Evolutionary conservation across 2,113 vertebrate genomes (phyloP).

Genomic region (Colistium nudipinnis): DNA sequence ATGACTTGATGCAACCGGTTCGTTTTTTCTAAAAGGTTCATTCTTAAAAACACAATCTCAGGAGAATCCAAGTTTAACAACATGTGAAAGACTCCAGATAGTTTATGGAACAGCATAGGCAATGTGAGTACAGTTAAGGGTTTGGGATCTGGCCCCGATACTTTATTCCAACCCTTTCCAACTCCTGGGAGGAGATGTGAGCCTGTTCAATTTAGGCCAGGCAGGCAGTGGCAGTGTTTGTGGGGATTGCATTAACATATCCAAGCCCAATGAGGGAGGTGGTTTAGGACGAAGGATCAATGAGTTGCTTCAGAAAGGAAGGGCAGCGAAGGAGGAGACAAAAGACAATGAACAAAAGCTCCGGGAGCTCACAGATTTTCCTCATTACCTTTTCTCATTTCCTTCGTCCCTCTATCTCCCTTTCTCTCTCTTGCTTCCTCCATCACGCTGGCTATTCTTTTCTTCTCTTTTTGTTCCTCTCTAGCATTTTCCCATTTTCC

Average conservation of each 20-base stretch:
- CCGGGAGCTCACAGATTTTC: constrained; percentile 35
- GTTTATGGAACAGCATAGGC: not conserved
- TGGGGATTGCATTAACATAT: constrained; percentile 80
- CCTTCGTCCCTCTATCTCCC: constrained; percentile 5
- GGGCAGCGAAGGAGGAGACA: constrained; percentile 37
- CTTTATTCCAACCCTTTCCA: constrained; percentile 43
- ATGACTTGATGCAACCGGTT: too few species aligned
- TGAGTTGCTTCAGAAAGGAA: constrained; percentile 25
- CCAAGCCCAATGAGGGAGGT: constrained; percentile 48
- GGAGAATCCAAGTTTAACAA: too few species aligned
- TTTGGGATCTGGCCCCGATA: constrained; percentile 22
- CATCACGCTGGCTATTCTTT: constrained; percentile 10
- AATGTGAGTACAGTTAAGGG: not conserved
- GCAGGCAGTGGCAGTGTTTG: constrained; percentile 78
- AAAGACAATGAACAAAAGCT: constrained; percentile 59
- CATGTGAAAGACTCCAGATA: not conserved
- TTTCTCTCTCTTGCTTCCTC: not conserved
- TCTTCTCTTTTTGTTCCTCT: constrained; percentile 19
- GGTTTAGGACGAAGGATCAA: constrained; percentile 42
- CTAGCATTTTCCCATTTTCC: not conserved
- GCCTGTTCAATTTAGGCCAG: constrained; percentile 76
- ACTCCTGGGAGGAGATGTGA: constrained; percentile 69
- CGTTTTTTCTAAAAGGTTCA: too few species aligned
- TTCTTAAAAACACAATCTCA: too few species aligned
- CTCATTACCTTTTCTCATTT: constrained; percentile 46